Evolutionary conservation across 2,888 invertebrate genomes (phyloP), one percentile per base, ranked within the genome.

Genomic region (Euplexia lucipara): DNA sequence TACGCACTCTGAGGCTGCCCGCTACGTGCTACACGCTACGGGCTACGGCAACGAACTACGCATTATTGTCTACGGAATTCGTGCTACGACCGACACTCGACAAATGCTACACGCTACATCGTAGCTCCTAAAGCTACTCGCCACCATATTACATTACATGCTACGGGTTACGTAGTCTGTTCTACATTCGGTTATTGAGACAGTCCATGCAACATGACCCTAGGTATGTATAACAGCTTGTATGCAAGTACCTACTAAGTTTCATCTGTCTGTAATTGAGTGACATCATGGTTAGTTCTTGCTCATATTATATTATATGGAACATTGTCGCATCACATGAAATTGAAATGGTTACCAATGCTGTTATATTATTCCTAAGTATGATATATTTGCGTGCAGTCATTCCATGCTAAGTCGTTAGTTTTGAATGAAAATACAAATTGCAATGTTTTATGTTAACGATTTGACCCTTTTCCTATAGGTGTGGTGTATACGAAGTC

Each of bases 211-310:
- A 2, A 32, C 14, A 32, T 34, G 26, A n/a, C 12, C 3, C 37
- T n/a, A n/a, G n/a, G 22, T 0, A 45, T 12, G 30, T 42, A 44
- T 26, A 56, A 32, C 18, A 42, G 39, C 20, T 35, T 63, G 14
- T 14, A 32, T 16, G 10, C 14, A 22, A n/a, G 12, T 22, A 34
- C 20, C 20, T 45, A 34, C 14, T 30, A 41, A 52, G 39, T 39
- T 26, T 37, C n/a, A 22, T 49, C 30, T 45, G 48, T n/a, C 48
- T 32, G 62, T 71, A 59, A 73, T 52, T 59, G 56, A 47, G 41
- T 73, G 78, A 78, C 57, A 58, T 78, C 78, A 73, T 59, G 48
- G 49, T 48, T 51, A 41, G 48, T 65, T 58, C 66, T 58, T 44
- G 49, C 37, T 34, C 51, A 56, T 45, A n/a, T n/a, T n/a, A n/a